A percentile compares a stretch with the other conserved stretches of the same genome.
These are phyloP conservation scores for Latrodectus elegans DNA, from an alignment of 2,888 invertebrate species.

Conservation along the genomic window DNA sequence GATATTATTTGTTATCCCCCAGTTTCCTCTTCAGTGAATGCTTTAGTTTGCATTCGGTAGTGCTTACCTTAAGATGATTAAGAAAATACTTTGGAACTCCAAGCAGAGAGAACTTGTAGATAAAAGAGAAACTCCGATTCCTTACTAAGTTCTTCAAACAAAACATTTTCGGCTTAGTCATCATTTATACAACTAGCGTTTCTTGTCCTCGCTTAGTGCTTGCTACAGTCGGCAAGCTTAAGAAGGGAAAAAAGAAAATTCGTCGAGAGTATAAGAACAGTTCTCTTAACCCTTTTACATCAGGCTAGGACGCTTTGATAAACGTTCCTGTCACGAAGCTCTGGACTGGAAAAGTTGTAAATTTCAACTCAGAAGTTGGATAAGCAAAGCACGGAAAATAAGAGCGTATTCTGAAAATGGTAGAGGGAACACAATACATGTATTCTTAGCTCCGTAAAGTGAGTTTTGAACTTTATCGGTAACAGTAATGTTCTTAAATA, in stretches of 20 bases:
- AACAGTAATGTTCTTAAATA: too few relatives aligned
- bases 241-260: background rate
- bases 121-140: background rate
- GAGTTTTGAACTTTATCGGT: too few relatives aligned
- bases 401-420: background rate
- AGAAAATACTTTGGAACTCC: too few relatives aligned
- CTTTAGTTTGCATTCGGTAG: too few relatives aligned
- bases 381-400: background rate
- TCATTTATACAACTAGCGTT: background rate
- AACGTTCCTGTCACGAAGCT: constrained; percentile 7
- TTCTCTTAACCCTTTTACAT: constrained; percentile 8
- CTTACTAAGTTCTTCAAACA: background rate
- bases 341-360: background rate
- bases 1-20: too few relatives aligned
- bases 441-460: too few relatives aligned
- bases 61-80: too few relatives aligned
- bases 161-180: background rate
- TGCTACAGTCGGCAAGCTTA: background rate
- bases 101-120: too few relatives aligned
- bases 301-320: constrained; percentile 6
- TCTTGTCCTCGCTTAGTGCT: background rate
- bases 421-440: background rate
- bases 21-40: too few relatives aligned
- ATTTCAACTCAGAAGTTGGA: background rate
- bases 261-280: background rate